These are phyloP conservation scores for Plemyria rubiginata DNA, from an alignment of 2,888 invertebrate species.

Conservation along the genomic window DNA sequence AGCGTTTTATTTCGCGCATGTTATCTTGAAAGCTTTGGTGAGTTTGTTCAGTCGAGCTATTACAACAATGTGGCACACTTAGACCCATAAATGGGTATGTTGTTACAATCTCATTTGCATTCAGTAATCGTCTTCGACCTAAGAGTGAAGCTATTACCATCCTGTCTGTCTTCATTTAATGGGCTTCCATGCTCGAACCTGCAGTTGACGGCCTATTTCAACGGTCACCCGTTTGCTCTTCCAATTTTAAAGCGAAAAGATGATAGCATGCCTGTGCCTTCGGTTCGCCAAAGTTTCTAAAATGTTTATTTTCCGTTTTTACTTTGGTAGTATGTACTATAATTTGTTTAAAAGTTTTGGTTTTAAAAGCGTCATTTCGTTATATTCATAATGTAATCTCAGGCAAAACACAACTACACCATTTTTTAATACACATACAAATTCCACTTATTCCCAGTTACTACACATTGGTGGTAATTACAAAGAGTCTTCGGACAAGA, in stretches of 20 bases:
- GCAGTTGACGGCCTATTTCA: slow-evolving; percentile 48
- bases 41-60: slow-evolving; percentile 19
- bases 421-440: background rate
- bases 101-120: slow-evolving; percentile 46
- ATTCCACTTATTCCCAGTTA: slow-evolving; percentile 1
- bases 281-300: no score
- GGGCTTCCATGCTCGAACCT: slow-evolving; percentile 40
- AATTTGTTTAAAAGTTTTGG: no score
- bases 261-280: background rate
- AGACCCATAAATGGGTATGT: slow-evolving; percentile 17
- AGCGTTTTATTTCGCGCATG: slow-evolving; percentile 15
- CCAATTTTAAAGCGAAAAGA: slow-evolving; percentile 12
- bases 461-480: slow-evolving; percentile 7
- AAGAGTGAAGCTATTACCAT: slow-evolving; percentile 48
- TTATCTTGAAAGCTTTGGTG: slow-evolving; percentile 14
- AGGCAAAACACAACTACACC: no score
- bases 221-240: slow-evolving; percentile 36
- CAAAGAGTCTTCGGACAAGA: slow-evolving; percentile 16
- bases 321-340: no score
- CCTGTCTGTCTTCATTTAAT: slow-evolving; percentile 50
- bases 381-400: no score
- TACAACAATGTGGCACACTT: slow-evolving; percentile 18
- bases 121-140: slow-evolving; percentile 38
- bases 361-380: no score
- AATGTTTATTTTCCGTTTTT: no score